Percentiles rank a stretch among this genome's conserved stretches.
phyloP scores from a whole-genome alignment of 2,797 vertebrate species.

The Paedocypris micromegethes region DNA sequence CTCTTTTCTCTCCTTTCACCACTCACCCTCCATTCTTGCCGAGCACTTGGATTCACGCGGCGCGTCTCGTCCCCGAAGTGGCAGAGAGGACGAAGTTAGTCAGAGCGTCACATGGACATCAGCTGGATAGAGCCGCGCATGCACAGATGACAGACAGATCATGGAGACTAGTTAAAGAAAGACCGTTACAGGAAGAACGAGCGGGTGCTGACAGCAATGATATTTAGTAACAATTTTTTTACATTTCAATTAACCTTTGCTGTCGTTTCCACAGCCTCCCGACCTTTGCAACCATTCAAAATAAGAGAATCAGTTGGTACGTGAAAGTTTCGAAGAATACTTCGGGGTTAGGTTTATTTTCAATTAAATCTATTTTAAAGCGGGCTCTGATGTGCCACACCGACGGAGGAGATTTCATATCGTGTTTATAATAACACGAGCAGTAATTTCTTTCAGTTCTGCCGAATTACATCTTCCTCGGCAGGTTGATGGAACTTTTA shows the following conservation, averaged over 20 bases:
- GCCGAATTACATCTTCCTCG: conserved; percentile 3
- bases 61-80: conserved; percentile 34
- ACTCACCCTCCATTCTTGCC: conserved; percentile 32
- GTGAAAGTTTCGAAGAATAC: conserved; percentile 1
- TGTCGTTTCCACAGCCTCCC: conserved; percentile 25
- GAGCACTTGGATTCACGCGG: conserved; percentile 39
- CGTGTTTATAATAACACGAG: too few species aligned
- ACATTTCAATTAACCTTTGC: conserved; percentile 48
- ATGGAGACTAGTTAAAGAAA: conserved; percentile 10
- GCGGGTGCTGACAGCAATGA: conserved; percentile 32
- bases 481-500: conserved; percentile 25
- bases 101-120: conserved; percentile 31
- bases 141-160: conserved; percentile 27
- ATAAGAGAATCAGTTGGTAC: conserved; percentile 24
- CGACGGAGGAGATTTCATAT: too few species aligned
- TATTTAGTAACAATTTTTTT: conserved; percentile 43
- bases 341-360: too few species aligned
- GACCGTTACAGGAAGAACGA: conserved; percentile 39
- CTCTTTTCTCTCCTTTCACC: conserved; percentile 34
- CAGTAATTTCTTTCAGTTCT: background rate
- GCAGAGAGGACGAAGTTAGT: conserved; percentile 36
- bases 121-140: conserved; percentile 9
- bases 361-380: too few species aligned
- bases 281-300: conserved; percentile 42
- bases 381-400: too few species aligned